Base-by-base conservation (phyloP, 2,888 invertebrate species). In the Heteromyza rotundicornis region DNA sequence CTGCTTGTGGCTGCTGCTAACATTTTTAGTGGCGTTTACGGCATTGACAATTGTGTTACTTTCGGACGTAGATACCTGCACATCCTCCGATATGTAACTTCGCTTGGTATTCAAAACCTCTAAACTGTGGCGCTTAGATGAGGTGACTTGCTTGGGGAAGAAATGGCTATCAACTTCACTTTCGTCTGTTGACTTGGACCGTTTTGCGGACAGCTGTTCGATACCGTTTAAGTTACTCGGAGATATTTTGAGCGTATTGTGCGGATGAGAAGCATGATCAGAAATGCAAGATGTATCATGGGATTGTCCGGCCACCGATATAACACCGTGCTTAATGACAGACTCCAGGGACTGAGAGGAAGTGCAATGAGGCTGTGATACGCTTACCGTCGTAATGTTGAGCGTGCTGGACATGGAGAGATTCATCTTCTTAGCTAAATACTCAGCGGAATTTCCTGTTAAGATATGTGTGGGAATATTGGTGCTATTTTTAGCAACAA, bases 161-260 rank as follows among this genome's bases (percentile, higher is more conserved):
- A n/a, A 85, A 84, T 59, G 86, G 85, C 66, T 85, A 85, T 7
- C 85, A 86, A 1, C 62, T 17, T 64, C 59, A 10, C 68, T 85
- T 70, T 86, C 86, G 68, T 87, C 87, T 0, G 86, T 86, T 7
- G 87, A 86, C 68, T 86, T 87, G 0, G 86, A 86, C 64, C 87
- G 78, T 75, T 86, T 84, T 17, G 51, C 23, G 27, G 53, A 55
- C 23, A 58, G 59, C 12, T 40, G 40, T 12, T 7, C 8, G 14
- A 12, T 40, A 14, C 40, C 14, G 3, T 40, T 7, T n/a, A 14
- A n/a, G 14, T 40, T 40, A 19, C 44, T 57, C 2, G 62, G 32
- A 23, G 52, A 49, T 35, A 53, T 27, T 57, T 57, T 57, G 8
- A 61, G 27, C 12, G 57, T 56, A 35, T 49, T 57, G 53, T 12